Conservation (phyloP, 2,113 vertebrate species). For the Sitta europaea region DNA sequence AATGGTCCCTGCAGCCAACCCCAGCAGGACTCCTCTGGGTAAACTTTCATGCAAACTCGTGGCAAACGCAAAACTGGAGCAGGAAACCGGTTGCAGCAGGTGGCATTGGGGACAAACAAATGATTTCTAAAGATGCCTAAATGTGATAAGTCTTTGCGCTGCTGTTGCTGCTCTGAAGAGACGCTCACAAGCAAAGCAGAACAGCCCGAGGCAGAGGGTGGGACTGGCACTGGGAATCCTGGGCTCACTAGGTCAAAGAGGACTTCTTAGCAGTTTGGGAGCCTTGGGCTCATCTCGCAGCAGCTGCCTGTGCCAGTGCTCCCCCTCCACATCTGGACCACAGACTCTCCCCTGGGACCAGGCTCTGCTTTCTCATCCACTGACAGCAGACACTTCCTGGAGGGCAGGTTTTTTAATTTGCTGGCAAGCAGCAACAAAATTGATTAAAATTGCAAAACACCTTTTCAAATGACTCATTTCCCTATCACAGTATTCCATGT, state of each 20-base stretch:
- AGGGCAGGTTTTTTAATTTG: conserved; percentile 60
- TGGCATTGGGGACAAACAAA: background rate
- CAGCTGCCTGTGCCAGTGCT: background rate
- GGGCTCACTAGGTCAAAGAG: background rate
- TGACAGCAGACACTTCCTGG: background rate
- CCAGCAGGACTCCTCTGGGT: background rate
- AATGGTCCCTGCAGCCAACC: background rate
- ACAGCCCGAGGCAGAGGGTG: background rate
- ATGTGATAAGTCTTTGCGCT: background rate
- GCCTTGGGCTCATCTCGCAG: background rate
- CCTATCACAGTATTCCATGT: background rate
- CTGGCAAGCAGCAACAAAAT: background rate
- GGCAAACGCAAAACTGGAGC: background rate
- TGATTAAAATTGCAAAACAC: conserved; percentile 59
- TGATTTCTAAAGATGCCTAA: background rate
- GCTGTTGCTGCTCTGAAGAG: background rate
- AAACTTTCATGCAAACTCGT: background rate
- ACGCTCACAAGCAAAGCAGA: background rate
- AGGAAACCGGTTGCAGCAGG: background rate
- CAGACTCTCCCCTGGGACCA: rapidly evolving
- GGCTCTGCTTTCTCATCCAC: background rate
- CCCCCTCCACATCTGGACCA: rapidly evolving
- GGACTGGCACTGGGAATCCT: background rate
- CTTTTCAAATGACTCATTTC: conserved; percentile 3
- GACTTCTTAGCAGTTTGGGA: background rate